Evolutionary conservation across 2,888 invertebrate species (phyloP), one percentile per base, ranked within the genome.

Genomic region (Ichneumoninae sp.): DNA sequence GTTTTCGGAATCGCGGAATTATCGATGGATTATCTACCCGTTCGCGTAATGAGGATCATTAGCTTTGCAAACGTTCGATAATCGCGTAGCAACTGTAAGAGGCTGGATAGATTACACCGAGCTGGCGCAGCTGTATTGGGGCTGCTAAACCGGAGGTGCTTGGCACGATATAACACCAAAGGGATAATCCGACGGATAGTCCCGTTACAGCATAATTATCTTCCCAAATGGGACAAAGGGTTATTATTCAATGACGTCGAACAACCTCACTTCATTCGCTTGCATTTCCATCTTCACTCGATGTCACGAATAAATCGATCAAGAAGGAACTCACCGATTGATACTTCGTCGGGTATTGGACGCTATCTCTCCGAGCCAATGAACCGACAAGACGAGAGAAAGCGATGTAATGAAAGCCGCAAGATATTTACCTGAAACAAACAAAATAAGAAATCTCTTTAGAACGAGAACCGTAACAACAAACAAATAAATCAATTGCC

Each of bases 391-490:
- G 70, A 52, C 40, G 60, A 57, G 60, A 68, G 30, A 76, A 26
- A 68, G 16, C 57, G 52, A 10, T 16, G 68, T 50, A 26, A 62
- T 62, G 65, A 69, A 52, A 77, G 77, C 69, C 54, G 60, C 68
- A 60, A 50, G 85, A 88, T 84, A 88, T 89, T 91, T 89, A 91
- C 91, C 91, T 91, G 91, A 70, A 91, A 91, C 91, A 89, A 82
- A 88, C 71, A 83, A 82, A 86, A 52, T 13, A 88, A 78, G 52
- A 66, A 62, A 30, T 62, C 70, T 70, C 69, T 78, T 78, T 80
- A 66, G 33, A 57, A 69, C 44, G n/a, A 7, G 72, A 16, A 70
- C 47, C 54, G 54, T 0, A 44, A 52, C 36, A 78, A 52, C 36
- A 78, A 71, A 66, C 19, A 19, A 81, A 74, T 72, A 66, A 72